These are phyloP conservation scores for Heterocephalus glaber DNA, from an alignment of 2,113 vertebrate genomes.

Conservation along the genomic window DNA sequence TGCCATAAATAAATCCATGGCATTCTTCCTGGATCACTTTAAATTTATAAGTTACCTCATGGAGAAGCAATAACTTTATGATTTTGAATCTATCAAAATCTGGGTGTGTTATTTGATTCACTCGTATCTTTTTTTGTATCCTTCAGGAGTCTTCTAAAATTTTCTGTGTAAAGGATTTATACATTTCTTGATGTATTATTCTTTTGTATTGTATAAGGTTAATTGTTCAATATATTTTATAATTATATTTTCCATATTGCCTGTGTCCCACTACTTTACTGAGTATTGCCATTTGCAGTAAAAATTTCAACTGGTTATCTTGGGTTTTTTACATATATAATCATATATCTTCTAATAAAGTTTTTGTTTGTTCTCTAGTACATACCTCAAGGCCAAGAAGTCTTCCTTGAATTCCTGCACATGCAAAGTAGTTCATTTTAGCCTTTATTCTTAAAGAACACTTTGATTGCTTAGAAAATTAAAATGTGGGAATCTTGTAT, in stretches of 20 bases:
- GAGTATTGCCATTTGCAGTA: background rate
- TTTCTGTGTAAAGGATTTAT: background rate
- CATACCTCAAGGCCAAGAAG: background rate
- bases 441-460: background rate
- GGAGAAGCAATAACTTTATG: background rate
- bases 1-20: too few species aligned
- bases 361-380: background rate
- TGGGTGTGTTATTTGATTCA: background rate
- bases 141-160: background rate
- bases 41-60: background rate
- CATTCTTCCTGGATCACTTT: background rate
- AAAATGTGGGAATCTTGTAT: background rate
- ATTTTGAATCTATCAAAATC: slow-evolving; percentile 18
- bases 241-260: background rate
- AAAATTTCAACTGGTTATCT: background rate
- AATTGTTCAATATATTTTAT: background rate
- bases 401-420: background rate
- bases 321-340: background rate
- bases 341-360: background rate
- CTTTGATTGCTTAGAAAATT: background rate
- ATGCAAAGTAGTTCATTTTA: background rate
- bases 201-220: background rate
- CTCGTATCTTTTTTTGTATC: background rate
- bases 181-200: background rate
- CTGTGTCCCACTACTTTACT: background rate